Base-by-base conservation (phyloP, 2,888 invertebrate genomes). In the Coenonympha glycerion region DNA sequence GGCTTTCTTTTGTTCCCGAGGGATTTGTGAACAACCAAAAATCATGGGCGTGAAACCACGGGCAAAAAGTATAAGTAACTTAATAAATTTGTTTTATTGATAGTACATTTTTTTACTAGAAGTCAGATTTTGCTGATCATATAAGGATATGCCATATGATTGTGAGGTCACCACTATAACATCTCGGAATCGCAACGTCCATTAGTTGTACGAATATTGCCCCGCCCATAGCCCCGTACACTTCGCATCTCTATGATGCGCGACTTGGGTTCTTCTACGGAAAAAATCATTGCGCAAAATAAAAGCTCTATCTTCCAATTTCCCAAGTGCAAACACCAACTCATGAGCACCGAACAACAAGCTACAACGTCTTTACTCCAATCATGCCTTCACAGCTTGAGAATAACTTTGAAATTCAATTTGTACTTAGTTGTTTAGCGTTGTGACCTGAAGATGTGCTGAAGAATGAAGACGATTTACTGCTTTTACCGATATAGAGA, bases 321-420 rank as follows among this genome's bases (percentile, higher is more conserved):
- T 16, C 9, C 31, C 15, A 16, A 33, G 28, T 28, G 41, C 70
- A 76, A 80, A 74, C 76, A 74, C 69, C 65, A 63, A 65, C 58
- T 58, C 59, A 57, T 62, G 61, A 64, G 61, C 63, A 59, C 56
- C 62, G 72, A 69, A 80, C 76, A 80, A 80, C 77, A 79, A 77
- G 73, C 71, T 61, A 62, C 63, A 71, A 72, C 76, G 70, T 79
- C 75, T 75, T 76, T 75, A 76, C 74, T 81, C 76, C 79, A 79
- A 76, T 79, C 73, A 69, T 71, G 75, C 68, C 71, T 73, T 73
- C 72, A 66, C 68, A 75, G 79, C 66, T 81, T 76, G 71, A 58
- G 76, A 79, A 81, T 79, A 83, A 82, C 81, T 83, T 82, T 68
- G 79, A 70, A 82, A 82, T 84, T 83, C 76, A 81, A 82, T 83